Percentiles rank a stretch among this genome's conserved stretches.
phyloP scores from a whole-genome alignment of 2,797 vertebrate genomes.

The Garrulus glandarius region DNA sequence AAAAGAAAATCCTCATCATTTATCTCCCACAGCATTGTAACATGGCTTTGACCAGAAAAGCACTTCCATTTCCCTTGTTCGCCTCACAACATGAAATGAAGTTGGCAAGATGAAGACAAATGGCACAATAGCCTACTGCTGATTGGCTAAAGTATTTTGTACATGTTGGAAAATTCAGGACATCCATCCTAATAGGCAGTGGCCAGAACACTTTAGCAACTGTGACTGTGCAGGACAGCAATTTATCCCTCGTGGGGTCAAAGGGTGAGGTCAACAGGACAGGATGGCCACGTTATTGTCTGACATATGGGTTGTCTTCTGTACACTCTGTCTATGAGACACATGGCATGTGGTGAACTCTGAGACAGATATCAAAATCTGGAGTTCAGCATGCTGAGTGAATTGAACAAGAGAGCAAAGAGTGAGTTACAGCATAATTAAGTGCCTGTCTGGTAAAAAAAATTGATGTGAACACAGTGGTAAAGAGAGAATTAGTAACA shows the following conservation, averaged over 20 bases:
- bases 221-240: conserved; percentile 49
- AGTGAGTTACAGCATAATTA: not conserved
- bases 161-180: conserved; percentile 41
- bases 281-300: conserved; percentile 53
- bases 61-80: not conserved
- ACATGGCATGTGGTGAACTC: not conserved
- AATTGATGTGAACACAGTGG: not conserved
- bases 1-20: not conserved
- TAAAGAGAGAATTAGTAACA: not conserved
- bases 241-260: conserved; percentile 68
- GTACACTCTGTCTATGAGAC: not conserved
- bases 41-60: not conserved
- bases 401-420: not conserved
- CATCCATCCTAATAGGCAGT: conserved; percentile 54
- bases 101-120: conserved; percentile 65
- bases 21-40: not conserved
- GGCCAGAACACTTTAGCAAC: conserved; percentile 43
- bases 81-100: not conserved
- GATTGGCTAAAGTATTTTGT: conserved; percentile 65
- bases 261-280: conserved; percentile 60
- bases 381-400: not conserved
- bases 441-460: not conserved
- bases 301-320: conserved; percentile 59
- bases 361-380: conserved; percentile 2
- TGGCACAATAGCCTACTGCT: conserved; percentile 3